Conservation (phyloP, 2,113 vertebrate genomes). For the Python bivittatus region DNA sequence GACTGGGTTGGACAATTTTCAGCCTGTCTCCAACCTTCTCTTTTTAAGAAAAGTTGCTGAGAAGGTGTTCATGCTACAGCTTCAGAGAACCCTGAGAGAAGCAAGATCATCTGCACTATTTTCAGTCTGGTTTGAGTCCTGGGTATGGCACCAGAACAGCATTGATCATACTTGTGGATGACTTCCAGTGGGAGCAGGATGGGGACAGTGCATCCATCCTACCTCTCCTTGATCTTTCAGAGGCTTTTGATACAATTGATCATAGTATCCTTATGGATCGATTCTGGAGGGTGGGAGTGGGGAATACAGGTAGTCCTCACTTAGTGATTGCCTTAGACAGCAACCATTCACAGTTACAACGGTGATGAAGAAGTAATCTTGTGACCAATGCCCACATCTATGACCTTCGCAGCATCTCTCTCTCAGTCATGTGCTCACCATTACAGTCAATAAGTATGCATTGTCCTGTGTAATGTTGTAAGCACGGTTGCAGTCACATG, state of each 20-base stretch:
- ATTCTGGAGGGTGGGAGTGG: not conserved
- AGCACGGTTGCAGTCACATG: no score
- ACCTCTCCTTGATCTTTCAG: not conserved
- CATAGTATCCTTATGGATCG: not conserved
- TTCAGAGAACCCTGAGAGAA: not conserved
- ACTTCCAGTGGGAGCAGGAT: not conserved
- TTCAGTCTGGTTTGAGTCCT: not conserved
- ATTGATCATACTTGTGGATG: not conserved
- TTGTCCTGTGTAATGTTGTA: no score
- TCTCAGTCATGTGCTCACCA: no score
- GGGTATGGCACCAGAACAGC: not conserved
- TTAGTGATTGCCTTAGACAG: not conserved
- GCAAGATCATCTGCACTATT: not conserved
- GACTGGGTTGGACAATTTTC: not conserved
- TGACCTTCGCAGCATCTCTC: no score
- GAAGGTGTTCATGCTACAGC: not conserved
- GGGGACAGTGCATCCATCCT: not conserved
- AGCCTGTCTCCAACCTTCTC: not conserved
- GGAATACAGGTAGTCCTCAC: no score
- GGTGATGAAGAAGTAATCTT: not conserved
- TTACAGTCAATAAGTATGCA: no score
- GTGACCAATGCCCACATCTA: not conserved
- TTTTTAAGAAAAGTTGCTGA: not conserved
- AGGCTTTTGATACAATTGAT: not conserved
- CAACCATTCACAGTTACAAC: not conserved